phyloP scores from a whole-genome alignment of 2,797 vertebrate genomes.

The Harpagifer antarcticus region DNA sequence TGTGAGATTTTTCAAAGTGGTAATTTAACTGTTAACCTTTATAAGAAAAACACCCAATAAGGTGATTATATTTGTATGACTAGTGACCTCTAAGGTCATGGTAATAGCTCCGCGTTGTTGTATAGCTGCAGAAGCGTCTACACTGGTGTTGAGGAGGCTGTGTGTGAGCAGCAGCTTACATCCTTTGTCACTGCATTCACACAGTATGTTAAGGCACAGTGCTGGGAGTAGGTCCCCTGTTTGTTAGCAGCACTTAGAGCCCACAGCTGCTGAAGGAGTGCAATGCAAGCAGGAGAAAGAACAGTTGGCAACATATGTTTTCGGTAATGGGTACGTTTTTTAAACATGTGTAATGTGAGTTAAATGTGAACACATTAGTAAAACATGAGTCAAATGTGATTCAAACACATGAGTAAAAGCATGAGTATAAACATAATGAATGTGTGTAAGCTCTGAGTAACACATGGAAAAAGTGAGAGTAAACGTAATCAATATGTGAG shows the following conservation, averaged over 20 bases:
- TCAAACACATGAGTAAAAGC: too few relatives aligned
- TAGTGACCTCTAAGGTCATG: background rate
- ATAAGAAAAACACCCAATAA: background rate
- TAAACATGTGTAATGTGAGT: background rate
- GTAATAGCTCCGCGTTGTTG: background rate
- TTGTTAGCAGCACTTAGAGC: background rate
- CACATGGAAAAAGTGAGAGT: too few relatives aligned
- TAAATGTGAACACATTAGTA: background rate
- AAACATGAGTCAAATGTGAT: too few relatives aligned
- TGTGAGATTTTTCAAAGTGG: background rate
- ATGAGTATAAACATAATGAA: too few relatives aligned
- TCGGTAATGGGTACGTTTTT: background rate
- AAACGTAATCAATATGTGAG: too few relatives aligned
- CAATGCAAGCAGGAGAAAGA: background rate
- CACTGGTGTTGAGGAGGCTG: background rate
- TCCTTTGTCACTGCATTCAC: background rate
- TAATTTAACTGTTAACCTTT: background rate
- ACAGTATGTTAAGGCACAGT: too few relatives aligned
- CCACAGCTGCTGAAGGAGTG: background rate
- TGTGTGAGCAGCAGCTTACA: background rate
- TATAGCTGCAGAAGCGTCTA: background rate
- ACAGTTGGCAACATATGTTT: background rate
- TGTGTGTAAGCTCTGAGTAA: too few relatives aligned
- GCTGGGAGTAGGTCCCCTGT: too few relatives aligned
- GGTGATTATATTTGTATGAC: background rate